These are phyloP conservation scores for Heliconius hewitsoni DNA, from an alignment of 1,140 invertebrate species.

Conservation along the genomic window DNA sequence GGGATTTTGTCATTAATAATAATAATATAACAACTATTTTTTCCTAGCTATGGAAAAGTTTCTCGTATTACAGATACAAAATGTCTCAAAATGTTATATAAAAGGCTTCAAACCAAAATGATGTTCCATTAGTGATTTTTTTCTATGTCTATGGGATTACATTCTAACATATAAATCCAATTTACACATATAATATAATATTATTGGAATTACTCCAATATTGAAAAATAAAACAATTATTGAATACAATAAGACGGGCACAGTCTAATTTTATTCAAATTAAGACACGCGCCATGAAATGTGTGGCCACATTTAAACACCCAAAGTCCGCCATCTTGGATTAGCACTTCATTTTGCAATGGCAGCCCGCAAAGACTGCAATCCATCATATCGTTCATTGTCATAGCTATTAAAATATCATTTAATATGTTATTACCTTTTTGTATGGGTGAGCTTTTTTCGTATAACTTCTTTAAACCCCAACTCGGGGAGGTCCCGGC, in stretches of 20 bases:
- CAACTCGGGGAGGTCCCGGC: conserved; percentile 72
- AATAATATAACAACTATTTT: no score
- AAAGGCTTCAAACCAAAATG: neutral
- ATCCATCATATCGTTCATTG: conserved; percentile 55
- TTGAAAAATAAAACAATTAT: conserved; percentile 20
- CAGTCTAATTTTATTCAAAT: conserved; percentile 75
- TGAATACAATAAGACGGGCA: conserved; percentile 68
- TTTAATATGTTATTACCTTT: conserved; percentile 46
- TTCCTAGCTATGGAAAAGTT: no score
- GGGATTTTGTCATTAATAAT: no score
- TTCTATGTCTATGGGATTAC: neutral
- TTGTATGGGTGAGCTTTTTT: conserved; percentile 38
- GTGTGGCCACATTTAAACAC: conserved; percentile 78
- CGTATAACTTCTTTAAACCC: conserved; percentile 62
- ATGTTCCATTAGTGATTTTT: neutral
- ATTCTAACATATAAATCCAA: neutral
- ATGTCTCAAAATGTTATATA: no score
- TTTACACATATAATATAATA: neutral
- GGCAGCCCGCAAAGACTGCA: conserved; percentile 75
- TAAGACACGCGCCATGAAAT: conserved; percentile 76
- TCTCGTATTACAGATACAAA: no score
- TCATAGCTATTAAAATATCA: conserved; percentile 57
- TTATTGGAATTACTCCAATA: neutral
- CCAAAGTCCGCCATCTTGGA: conserved; percentile 78
- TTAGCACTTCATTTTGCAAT: conserved; percentile 70